Evolutionary conservation across 2,113 vertebrate species (phyloP).

Genomic region (Philantomba maxwellii): DNA sequence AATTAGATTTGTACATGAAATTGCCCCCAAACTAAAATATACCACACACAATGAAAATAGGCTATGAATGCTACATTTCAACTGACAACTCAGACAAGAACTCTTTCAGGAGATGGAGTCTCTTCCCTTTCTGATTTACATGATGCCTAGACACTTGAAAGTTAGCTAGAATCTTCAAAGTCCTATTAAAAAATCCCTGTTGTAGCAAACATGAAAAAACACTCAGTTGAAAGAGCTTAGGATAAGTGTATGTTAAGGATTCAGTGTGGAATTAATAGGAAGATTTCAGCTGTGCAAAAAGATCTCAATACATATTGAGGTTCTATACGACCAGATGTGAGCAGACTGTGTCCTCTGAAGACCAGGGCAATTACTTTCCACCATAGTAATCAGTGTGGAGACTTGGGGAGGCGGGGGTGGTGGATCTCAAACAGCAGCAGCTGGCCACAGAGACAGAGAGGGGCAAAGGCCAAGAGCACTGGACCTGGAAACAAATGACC

Average conservation of each 20-base stretch:
- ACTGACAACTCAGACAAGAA: background rate
- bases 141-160: background rate
- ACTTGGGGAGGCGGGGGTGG: fast-evolving
- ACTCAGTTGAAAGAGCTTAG: background rate
- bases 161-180: background rate
- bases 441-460: background rate
- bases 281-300: background rate
- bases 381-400: background rate
- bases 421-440: background rate
- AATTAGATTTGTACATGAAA: background rate
- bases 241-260: background rate
- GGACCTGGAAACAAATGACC: background rate
- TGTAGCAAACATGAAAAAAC: background rate
- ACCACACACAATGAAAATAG: background rate
- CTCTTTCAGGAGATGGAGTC: background rate
- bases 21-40: background rate
- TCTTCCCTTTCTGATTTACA: background rate
- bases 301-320: background rate
- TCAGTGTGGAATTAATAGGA: background rate
- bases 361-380: background rate
- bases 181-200: background rate
- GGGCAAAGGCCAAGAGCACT: background rate
- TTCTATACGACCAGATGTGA: background rate
- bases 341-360: background rate
- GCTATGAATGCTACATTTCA: background rate